Conservation (phyloP, 2,113 vertebrate genomes). For the Coracopsis vasa region DNA sequence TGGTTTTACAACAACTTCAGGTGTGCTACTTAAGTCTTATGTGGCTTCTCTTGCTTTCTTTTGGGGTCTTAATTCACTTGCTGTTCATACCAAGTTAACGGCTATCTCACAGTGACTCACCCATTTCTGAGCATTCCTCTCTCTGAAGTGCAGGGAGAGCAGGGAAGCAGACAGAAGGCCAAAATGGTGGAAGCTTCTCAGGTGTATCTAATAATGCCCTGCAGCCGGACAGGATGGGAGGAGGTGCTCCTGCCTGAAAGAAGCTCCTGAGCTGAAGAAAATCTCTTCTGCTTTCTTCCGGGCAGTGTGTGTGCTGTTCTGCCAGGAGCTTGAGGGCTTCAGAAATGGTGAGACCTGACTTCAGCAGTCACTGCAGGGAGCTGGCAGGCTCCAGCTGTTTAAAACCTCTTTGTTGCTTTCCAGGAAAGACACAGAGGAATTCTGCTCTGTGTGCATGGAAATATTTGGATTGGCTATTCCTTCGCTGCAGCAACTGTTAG, state of each 20-base stretch:
- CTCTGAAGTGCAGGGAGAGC: not conserved
- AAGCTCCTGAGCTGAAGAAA: not conserved
- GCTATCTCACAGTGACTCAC: not conserved
- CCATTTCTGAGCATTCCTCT: not conserved
- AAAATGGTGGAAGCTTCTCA: not conserved
- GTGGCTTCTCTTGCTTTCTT: not conserved
- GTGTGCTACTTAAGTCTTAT: not conserved
- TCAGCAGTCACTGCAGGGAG: not conserved
- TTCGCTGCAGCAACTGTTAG: rapidly evolving
- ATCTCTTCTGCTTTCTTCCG: not conserved
- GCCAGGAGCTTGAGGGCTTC: not conserved
- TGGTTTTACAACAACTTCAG: not conserved
- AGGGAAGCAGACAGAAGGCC: not conserved
- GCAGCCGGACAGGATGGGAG: not conserved
- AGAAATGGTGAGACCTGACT: not conserved
- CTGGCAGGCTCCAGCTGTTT: not conserved
- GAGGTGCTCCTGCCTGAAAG: not conserved
- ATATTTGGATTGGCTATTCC: conserved; percentile 20
- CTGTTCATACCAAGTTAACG: not conserved
- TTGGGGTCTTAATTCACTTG: not conserved
- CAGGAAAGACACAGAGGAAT: not conserved
- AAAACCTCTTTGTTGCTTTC: conserved; percentile 2
- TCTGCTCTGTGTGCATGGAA: rapidly evolving
- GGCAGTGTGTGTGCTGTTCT: not conserved
- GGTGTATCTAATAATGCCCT: not conserved